Conservation (phyloP, 2,113 vertebrate species). For the Hippocampus comes region DNA sequence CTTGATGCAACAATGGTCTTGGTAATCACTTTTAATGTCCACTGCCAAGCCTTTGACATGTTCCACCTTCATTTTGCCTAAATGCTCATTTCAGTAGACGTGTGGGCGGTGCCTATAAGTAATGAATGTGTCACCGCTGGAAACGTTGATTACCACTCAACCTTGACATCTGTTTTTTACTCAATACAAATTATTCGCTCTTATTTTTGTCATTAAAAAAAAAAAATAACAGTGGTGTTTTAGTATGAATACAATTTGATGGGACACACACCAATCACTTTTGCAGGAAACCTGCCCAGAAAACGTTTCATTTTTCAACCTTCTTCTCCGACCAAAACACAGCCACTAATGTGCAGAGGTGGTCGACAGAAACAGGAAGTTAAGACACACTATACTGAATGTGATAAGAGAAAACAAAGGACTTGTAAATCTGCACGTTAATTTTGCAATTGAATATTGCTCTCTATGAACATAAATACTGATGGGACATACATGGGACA, state of each 20-base stretch:
- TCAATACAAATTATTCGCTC: neutral
- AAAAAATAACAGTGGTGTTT: neutral
- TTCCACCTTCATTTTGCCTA: conserved; percentile 17
- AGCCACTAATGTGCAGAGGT: no score
- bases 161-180: conserved; percentile 23
- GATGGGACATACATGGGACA: neutral
- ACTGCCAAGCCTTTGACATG: conserved; percentile 11
- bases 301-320: no score
- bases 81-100: conserved; percentile 36
- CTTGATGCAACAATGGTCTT: conserved; percentile 7
- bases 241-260: no score
- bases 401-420: no score
- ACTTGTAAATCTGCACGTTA: no score
- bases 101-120: conserved; percentile 43
- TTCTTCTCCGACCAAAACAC: no score
- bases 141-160: conserved; percentile 39
- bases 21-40: conserved; percentile 1
- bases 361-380: no score
- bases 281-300: no score
- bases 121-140: conserved; percentile 41
- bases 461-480: no score
- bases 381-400: no score
- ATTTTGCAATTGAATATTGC: no score
- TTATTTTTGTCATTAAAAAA: neutral
- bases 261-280: neutral